Evolutionary conservation across 2,888 invertebrate genomes (phyloP), one percentile per base, ranked within the genome.

Genomic region (Oligia latruncula): DNA sequence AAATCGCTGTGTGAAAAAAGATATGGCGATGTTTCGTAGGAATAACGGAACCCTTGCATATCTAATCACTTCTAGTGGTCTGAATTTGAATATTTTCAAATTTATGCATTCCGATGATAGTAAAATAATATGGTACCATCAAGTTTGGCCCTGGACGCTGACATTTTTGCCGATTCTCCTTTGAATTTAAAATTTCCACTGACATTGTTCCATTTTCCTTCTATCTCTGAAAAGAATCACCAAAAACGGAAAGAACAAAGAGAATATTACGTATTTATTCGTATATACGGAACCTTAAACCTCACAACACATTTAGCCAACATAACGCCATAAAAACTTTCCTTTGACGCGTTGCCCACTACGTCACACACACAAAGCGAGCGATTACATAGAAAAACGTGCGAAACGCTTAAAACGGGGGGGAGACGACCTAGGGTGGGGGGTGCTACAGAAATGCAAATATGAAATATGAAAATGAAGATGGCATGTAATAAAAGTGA

Each of bases 401-500:
- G 94, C 91, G 94, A 94, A 94, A 94, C 94, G 95, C 95, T 95
- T 95, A 95, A 95, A 95, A 94, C 89, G 91, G 91, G 92, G 92
- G 87, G 86, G 87, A 77, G 89, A 78, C 83, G 81, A 78, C 75
- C 66, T 79, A 83, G 90, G 89, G 88, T 81, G 74, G 82, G 90
- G 88, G 91, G 82, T 85, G 87, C 85, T 95, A 94, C 94, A 95
- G 95, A 96, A 97, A 97, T 97, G 97, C 97, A 97, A 97, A 97
- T 97, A 97, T 97, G 97, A 97, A 97, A 97, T 97, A 97, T 97
- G 97, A 97, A 97, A 97, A 97, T 97, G 97, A 97, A 97, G 97
- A 97, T 97, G 97, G 97, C 96, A 97, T 97, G 98, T 98, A 98
- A 98, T 98, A 98, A 98, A 98, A 98, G 97, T 98, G 98, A 98